Percentiles rank a stretch among this genome's conserved stretches.
These are phyloP conservation scores for Oeneis ivallda DNA, from an alignment of 2,888 invertebrate genomes.

Conservation along the genomic window DNA sequence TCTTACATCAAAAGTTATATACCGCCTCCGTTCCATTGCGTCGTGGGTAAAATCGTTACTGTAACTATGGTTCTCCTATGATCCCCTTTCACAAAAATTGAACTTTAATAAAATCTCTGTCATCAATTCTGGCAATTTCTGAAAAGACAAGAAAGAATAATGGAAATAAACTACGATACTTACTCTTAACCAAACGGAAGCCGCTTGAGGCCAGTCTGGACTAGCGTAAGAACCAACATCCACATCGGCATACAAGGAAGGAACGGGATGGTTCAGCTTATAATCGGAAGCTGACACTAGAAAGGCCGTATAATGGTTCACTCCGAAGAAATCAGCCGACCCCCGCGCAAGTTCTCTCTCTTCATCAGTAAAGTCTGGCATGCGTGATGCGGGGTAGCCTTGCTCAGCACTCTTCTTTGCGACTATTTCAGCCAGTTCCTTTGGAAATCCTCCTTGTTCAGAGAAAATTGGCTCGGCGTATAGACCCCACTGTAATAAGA, in stretches of 20 bases:
- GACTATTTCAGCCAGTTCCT: slow-evolving; percentile 66
- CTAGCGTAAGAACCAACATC: slow-evolving; percentile 43
- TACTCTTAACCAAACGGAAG: slow-evolving; percentile 56
- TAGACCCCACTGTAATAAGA: slow-evolving; percentile 60
- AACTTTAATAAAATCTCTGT: too few relatives aligned
- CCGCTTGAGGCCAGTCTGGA: slow-evolving; percentile 53
- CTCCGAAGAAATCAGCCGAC: slow-evolving; percentile 70
- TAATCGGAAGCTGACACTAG: slow-evolving; percentile 50
- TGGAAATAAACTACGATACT: slow-evolving; percentile 33
- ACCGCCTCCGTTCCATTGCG: too few relatives aligned
- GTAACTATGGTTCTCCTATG: too few relatives aligned
- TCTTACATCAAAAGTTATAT: too few relatives aligned
- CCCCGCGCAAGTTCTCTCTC: slow-evolving; percentile 55
- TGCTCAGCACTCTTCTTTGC: slow-evolving; percentile 57
- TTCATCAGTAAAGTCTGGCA: slow-evolving; percentile 52
- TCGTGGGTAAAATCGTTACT: too few relatives aligned
- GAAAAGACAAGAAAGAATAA: too few relatives aligned
- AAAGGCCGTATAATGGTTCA: slow-evolving; percentile 85
- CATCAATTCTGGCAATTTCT: too few relatives aligned
- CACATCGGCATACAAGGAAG: slow-evolving; percentile 51
- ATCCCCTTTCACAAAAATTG: too few relatives aligned
- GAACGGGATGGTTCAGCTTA: slow-evolving; percentile 40
- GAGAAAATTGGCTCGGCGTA: slow-evolving; percentile 77
- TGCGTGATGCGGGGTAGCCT: slow-evolving; percentile 50
- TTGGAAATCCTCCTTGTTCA: slow-evolving; percentile 76